These are phyloP conservation scores for Cyanoderma ruficeps DNA, from an alignment of 2,113 vertebrate genomes.

Conservation along the genomic window DNA sequence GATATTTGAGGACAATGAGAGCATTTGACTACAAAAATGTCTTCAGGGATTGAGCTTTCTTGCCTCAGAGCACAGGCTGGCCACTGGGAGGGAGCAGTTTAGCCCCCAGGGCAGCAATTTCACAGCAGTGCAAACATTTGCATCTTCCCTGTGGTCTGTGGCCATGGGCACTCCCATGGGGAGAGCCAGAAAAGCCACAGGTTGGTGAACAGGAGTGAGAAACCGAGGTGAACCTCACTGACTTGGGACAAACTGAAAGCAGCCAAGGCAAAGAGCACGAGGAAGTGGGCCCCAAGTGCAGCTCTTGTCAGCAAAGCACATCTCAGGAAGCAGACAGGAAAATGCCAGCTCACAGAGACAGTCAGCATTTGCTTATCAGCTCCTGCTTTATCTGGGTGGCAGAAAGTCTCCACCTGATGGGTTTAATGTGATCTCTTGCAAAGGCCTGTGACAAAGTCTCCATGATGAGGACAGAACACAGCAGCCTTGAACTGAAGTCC, in stretches of 20 bases:
- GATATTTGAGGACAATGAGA: neutral
- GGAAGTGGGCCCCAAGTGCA: neutral
- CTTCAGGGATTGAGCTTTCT: neutral
- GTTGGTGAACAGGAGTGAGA: neutral
- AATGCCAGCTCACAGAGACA: neutral
- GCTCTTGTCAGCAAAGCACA: neutral
- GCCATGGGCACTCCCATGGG: neutral
- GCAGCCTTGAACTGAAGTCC: neutral
- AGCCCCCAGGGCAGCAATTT: neutral
- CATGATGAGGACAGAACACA: neutral
- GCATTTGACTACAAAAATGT: neutral
- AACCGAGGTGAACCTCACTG: neutral
- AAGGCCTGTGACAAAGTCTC: neutral
- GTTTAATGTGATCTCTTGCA: neutral
- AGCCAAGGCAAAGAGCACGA: neutral
- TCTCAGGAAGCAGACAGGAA: neutral
- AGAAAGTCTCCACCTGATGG: neutral
- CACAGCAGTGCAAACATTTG: neutral
- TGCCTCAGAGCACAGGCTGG: neutral
- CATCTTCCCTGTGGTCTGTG: neutral
- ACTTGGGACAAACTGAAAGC: neutral
- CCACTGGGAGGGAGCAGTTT: neutral
- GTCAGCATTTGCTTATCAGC: conserved; percentile 52
- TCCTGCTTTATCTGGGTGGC: neutral
- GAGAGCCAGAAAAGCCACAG: neutral